Conservation (phyloP, 2,113 vertebrate genomes). For the Silurus meridionalis region DNA sequence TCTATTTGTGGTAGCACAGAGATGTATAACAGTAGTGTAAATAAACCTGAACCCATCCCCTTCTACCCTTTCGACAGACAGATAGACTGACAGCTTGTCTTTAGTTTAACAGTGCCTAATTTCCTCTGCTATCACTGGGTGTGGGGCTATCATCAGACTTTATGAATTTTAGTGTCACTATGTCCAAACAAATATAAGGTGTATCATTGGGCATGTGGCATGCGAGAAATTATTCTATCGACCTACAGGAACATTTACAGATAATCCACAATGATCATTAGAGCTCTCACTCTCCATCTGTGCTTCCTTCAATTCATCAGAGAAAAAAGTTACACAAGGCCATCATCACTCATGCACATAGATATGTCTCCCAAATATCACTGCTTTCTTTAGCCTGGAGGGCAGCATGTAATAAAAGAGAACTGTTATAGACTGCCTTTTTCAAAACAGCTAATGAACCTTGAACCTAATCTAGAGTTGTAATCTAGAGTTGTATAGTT, state of each 20-base stretch:
- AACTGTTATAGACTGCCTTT: not conserved
- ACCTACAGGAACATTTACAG: slow-evolving; percentile 26
- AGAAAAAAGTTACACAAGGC: not conserved
- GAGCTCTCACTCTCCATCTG: slow-evolving; percentile 50
- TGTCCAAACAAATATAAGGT: slow-evolving; percentile 56
- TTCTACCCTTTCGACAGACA: not conserved
- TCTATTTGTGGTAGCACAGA: slow-evolving; percentile 27
- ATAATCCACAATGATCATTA: slow-evolving; percentile 21
- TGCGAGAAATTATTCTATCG: slow-evolving; percentile 46
- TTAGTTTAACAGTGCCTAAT: slow-evolving; percentile 36
- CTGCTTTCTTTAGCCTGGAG: not conserved
- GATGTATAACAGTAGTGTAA: slow-evolving; percentile 24
- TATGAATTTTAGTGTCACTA: slow-evolving; percentile 56
- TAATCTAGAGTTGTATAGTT: not conserved
- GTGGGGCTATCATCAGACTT: slow-evolving; percentile 50
- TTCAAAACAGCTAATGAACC: not conserved
- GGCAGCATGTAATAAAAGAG: not conserved
- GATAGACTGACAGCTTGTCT: slow-evolving; percentile 15
- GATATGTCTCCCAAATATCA: slow-evolving; percentile 8
- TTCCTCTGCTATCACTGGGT: slow-evolving; percentile 46
- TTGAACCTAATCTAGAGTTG: not conserved
- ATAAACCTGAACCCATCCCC: slow-evolving; percentile 20
- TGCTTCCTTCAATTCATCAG: slow-evolving; percentile 25
- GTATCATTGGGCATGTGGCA: slow-evolving; percentile 63
- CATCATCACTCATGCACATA: not conserved